Percentiles rank a stretch among this genome's conserved stretches.
These are phyloP conservation scores for Synergus japonicus DNA, from an alignment of 2,888 invertebrate genomes.

Conservation along the genomic window DNA sequence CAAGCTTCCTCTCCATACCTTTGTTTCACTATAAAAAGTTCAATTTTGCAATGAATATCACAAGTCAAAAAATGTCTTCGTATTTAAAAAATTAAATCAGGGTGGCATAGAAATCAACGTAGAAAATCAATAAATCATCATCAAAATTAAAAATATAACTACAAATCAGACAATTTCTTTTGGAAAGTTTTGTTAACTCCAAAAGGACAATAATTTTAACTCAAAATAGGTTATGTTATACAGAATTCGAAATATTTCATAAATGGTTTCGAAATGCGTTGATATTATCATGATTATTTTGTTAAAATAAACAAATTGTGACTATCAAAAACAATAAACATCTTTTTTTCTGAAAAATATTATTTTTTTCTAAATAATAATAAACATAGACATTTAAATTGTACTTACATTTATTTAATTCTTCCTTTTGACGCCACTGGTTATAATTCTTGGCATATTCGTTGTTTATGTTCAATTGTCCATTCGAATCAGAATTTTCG, in stretches of 20 bases:
- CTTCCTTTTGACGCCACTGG: conserved; percentile 90
- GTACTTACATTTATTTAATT: conserved; percentile 87
- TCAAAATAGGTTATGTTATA: background rate
- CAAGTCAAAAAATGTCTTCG: too few relatives aligned
- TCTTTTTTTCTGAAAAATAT: background rate
- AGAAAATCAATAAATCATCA: too few relatives aligned
- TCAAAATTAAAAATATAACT: too few relatives aligned
- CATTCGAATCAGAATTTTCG: conserved; percentile 80
- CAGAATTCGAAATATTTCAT: background rate
- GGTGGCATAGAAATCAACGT: too few relatives aligned
- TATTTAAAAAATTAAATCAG: too few relatives aligned
- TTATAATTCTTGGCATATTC: conserved; percentile 92
- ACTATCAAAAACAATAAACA: background rate
- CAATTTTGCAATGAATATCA: too few relatives aligned
- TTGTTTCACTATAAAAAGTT: conserved; percentile 82
- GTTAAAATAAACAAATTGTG: background rate
- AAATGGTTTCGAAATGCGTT: background rate
- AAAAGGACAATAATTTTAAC: background rate
- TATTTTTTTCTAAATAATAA: conserved; percentile 44
- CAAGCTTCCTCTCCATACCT: conserved; percentile 83
- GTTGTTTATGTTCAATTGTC: conserved; percentile 84
- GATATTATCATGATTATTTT: background rate
- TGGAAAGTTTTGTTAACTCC: background rate
- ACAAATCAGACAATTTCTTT: too few relatives aligned
- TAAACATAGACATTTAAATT: conserved; percentile 49